phyloP scores from a whole-genome alignment of 1,140 invertebrate species.

The Monochamus saltuarius region DNA sequence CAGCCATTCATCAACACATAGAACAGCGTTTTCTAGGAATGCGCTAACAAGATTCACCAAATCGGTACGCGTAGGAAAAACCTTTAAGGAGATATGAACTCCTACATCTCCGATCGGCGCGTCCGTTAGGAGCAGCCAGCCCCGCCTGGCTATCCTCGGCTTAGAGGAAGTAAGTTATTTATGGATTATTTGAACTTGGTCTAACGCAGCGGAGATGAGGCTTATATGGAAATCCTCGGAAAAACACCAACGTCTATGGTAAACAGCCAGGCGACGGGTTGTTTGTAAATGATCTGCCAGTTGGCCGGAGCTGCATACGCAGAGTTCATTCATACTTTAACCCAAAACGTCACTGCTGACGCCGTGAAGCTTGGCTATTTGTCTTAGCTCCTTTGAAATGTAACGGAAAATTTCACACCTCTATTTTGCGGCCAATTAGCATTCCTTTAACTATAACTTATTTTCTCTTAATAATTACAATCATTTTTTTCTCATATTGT shows the following conservation, averaged over 20 bases:
- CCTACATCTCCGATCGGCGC: conserved; percentile 26
- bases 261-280: conserved; percentile 26
- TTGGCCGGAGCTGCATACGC: too few relatives aligned
- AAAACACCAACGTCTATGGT: conserved; percentile 31
- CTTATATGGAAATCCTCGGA: conserved; percentile 28
- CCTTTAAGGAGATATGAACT: conserved; percentile 27
- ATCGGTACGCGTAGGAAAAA: conserved; percentile 16
- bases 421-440: too few relatives aligned
- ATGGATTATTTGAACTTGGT: conserved; percentile 36
- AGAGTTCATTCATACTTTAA: too few relatives aligned
- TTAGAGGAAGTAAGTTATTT: conserved; percentile 14
- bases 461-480: too few relatives aligned
- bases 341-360: too few relatives aligned
- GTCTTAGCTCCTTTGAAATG: too few relatives aligned
- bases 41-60: conserved; percentile 3
- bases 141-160: too few relatives aligned
- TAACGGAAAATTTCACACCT: too few relatives aligned
- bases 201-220: conserved; percentile 22
- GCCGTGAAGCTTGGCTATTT: too few relatives aligned
- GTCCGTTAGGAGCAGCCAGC: conserved; percentile 13
- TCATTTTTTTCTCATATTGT: too few relatives aligned
- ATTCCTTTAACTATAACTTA: too few relatives aligned
- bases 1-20: not conserved
- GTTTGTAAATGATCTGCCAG: conserved; percentile 30
- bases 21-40: not conserved